Evolutionary conservation across 2,888 invertebrate genomes (phyloP), one percentile per base, ranked within the genome.

Genomic region (Gastrophysa polygoni): DNA sequence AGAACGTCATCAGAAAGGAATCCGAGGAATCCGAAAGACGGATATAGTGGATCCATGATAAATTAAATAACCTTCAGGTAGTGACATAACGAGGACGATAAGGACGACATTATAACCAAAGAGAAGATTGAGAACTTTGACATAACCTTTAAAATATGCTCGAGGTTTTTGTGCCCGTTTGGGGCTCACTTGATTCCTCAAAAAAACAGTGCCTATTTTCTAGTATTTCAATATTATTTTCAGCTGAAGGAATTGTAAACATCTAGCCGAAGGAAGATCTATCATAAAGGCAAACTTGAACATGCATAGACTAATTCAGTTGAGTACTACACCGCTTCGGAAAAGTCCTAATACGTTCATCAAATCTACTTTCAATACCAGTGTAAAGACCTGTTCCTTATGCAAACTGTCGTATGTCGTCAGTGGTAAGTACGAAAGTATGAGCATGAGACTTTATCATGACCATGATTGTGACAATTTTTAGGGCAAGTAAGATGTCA

Each of bases 351-450:
- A 38, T 38, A 14, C 14, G 38, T 14, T 38, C 6, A 1, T 38
- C 38, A 38, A 38, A 38, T n/a, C n/a, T n/a, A 38, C 14, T 14
- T n/a, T 38, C 38, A 14, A 38, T 8, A n/a, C 38, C 14, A 38
- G 38, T 14, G 14, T 38, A 11, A 72, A 71, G 67, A 72, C 73
- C 64, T 78, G 78, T 68, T 61, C 70, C 46, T 73, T 77, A 72
- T 79, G 80, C 74, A 76, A 76, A 74, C 74, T 74, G 68, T 73
- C 74, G 66, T 72, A 73, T 68, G 70, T 69, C 56, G 66, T 67
- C 43, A 62, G 63, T 60, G 71, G 78, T 77, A 71, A 69, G 66
- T 67, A 52, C 47, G 6, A 8, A 28, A 7, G 29, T 24, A 20
- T 28, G 56, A 43, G 18, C 32, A 29, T 10, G 28, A 16, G 47